Conservation (phyloP, 2,888 invertebrate genomes). For the Holacanthella duospinosa region DNA sequence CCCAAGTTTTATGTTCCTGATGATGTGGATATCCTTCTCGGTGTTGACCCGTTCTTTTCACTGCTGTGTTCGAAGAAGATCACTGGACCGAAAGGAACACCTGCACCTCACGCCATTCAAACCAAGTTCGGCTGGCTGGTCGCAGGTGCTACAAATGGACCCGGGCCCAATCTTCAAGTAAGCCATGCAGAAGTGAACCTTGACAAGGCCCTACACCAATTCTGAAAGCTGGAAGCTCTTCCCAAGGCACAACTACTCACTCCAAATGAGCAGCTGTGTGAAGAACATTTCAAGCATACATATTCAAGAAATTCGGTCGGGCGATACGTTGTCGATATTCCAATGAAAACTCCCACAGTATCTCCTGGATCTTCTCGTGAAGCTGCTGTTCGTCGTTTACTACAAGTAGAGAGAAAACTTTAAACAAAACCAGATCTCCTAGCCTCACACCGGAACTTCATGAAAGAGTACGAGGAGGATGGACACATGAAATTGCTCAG, state of each 20-base stretch:
- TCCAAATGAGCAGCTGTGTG: constrained; percentile 12
- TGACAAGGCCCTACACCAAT: constrained; percentile 8
- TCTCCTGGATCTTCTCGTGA: constrained; percentile 28
- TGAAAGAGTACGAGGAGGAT: constrained; percentile 28
- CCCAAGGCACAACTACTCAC: constrained; percentile 4
- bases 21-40: background rate
- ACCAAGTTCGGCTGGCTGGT: background rate
- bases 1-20: background rate
- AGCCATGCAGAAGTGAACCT: background rate
- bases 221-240: constrained; percentile 18
- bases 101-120: constrained; percentile 12
- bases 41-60: background rate
- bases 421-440: constrained; percentile 12
- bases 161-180: background rate
- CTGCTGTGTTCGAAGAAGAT: too few relatives aligned
- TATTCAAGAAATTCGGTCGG: constrained; percentile 10
- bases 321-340: constrained; percentile 16
- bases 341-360: constrained; percentile 6
- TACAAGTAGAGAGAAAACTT: constrained; percentile 27
- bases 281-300: constrained; percentile 14
- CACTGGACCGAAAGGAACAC: background rate
- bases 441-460: constrained; percentile 25
- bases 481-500: constrained; percentile 32
- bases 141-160: background rate
- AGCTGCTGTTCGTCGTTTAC: constrained; percentile 25